Evolutionary conservation across 2,113 vertebrate genomes (phyloP).

Genomic region (Excalfactoria chinensis): DNA sequence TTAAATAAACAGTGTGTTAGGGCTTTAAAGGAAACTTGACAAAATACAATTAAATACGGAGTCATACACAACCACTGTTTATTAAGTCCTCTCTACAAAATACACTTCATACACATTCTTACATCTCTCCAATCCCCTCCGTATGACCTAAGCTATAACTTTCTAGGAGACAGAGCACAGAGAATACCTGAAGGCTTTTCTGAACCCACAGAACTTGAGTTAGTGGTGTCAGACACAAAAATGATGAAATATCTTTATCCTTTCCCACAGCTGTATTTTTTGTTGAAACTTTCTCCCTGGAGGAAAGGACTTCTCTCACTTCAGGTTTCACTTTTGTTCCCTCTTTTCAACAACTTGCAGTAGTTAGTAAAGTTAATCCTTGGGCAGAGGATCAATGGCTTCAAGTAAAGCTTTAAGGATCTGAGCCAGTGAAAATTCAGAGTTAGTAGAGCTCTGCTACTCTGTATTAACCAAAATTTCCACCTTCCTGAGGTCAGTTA

Average conservation of each 20-base stretch:
- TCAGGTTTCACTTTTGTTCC: not conserved
- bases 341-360: not conserved
- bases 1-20: not conserved
- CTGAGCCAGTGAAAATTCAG: not conserved
- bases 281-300: not conserved
- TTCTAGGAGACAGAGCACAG: not conserved
- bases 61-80: not conserved
- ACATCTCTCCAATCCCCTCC: not conserved
- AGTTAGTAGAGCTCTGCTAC: not conserved
- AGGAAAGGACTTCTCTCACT: not conserved
- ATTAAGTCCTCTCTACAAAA: not conserved
- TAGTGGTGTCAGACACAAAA: not conserved
- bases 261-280: not conserved
- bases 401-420: not conserved
- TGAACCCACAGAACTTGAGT: not conserved
- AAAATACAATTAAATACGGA: not conserved
- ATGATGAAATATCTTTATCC: not conserved
- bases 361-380: not conserved
- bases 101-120: not conserved
- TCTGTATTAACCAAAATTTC: not conserved
- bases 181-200: not conserved
- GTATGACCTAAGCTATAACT: not conserved
- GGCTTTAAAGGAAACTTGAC: not conserved
- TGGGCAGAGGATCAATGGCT: not conserved
- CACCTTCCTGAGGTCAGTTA: accelerated